Evolutionary conservation across 2,888 invertebrate genomes (phyloP).

Genomic region (Habrosyne pyritoides): DNA sequence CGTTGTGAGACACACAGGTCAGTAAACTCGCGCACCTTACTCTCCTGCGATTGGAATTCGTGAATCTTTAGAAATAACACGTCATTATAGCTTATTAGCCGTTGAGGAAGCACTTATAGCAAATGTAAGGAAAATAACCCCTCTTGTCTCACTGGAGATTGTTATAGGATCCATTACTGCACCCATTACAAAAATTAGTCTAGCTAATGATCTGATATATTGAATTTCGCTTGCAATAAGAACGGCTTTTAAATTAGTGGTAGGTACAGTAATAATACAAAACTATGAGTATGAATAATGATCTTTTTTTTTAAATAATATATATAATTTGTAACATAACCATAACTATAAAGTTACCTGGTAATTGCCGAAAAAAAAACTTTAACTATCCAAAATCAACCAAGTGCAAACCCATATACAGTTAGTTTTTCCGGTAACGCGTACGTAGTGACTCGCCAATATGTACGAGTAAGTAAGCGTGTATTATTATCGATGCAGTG

Average conservation of each 20-base stretch:
- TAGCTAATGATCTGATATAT: slow-evolving; percentile 43
- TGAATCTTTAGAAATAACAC: slow-evolving; percentile 79
- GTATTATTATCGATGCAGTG: slow-evolving; percentile 48
- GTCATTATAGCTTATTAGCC: slow-evolving; percentile 78
- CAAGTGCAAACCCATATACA: slow-evolving; percentile 70
- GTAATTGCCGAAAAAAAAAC: slow-evolving; percentile 49
- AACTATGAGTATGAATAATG: too few species aligned
- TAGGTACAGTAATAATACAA: not conserved
- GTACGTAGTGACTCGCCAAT: slow-evolving; percentile 54
- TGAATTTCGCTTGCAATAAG: slow-evolving; percentile 11
- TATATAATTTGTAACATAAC: not conserved
- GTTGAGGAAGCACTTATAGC: slow-evolving; percentile 77
- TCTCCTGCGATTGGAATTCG: slow-evolving; percentile 72
- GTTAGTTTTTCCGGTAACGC: slow-evolving; percentile 65
- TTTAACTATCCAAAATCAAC: slow-evolving; percentile 63
- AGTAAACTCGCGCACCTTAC: slow-evolving; percentile 71
- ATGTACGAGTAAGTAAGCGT: slow-evolving; percentile 51
- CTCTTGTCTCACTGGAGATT: slow-evolving; percentile 56
- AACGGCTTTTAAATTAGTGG: not conserved
- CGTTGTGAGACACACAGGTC: slow-evolving; percentile 69
- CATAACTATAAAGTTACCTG: slow-evolving; percentile 45
- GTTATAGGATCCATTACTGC: slow-evolving; percentile 68
- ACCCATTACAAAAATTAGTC: slow-evolving; percentile 61
- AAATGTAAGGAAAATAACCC: slow-evolving; percentile 75
- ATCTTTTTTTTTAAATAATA: too few species aligned